Percentiles rank a stretch among this genome's conserved stretches.
Evolutionary conservation across 2,113 vertebrate genomes (phyloP).

Genomic region (Phodopus roborovskii): DNA sequence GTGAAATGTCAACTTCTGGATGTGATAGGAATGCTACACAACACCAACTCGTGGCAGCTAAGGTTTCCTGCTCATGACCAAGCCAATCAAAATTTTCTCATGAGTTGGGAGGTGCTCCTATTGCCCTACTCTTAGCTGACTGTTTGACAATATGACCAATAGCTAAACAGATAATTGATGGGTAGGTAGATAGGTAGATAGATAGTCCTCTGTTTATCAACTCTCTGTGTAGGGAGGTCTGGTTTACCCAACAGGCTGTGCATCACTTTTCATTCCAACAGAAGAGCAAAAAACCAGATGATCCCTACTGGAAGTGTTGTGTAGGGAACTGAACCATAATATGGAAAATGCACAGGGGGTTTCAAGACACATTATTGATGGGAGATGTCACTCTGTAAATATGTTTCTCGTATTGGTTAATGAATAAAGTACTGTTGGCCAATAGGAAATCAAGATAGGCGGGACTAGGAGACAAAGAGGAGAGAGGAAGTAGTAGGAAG

Average conservation of each 20-base stretch:
- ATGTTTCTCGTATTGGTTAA: no score
- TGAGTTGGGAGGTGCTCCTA: neutral
- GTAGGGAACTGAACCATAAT: neutral
- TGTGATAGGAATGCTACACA: neutral
- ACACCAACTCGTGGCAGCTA: neutral
- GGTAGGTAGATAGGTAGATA: no score
- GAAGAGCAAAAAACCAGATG: neutral
- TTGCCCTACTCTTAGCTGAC: neutral
- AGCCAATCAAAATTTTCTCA: neutral
- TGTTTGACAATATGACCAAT: no score
- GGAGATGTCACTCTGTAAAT: no score
- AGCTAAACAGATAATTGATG: no score
- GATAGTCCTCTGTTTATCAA: neutral
- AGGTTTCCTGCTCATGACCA: neutral
- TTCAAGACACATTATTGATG: neutral
- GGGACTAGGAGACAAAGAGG: no score
- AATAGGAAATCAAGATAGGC: no score
- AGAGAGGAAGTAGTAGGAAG: no score
- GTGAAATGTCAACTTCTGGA: neutral
- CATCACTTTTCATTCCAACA: neutral
- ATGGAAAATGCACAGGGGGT: neutral
- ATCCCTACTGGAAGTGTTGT: no score
- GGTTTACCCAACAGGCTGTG: no score
- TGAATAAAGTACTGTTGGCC: no score
- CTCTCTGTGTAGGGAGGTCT: neutral